Conservation (phyloP, 1,140 invertebrate species). For the Latrodectus geometricus region DNA sequence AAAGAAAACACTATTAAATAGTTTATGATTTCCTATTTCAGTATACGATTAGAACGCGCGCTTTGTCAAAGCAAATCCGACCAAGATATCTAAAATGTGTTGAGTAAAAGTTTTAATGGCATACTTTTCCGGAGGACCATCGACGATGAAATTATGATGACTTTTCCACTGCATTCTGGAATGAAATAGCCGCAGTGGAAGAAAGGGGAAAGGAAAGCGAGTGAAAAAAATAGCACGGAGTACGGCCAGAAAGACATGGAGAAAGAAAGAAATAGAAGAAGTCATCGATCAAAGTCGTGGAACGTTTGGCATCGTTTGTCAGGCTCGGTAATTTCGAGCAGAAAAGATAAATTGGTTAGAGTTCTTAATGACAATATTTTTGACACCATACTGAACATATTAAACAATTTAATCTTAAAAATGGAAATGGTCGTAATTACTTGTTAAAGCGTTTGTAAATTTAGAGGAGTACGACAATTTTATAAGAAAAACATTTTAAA, state of each 20-base stretch:
- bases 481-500: no score
- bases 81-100: not conserved
- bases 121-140: not conserved
- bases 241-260: not conserved
- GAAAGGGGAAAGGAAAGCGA: not conserved
- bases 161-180: slow-evolving; percentile 11
- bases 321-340: slow-evolving; percentile 23
- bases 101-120: slow-evolving; percentile 37
- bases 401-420: slow-evolving; percentile 35
- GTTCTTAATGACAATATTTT: slow-evolving; percentile 47
- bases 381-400: slow-evolving; percentile 15
- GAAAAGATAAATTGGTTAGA: slow-evolving; percentile 38
- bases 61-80: not conserved
- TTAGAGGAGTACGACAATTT: no score
- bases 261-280: slow-evolving; percentile 8
- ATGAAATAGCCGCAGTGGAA: not conserved
- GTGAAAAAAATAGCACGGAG: not conserved
- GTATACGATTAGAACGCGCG: not conserved
- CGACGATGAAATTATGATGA: slow-evolving; percentile 36
- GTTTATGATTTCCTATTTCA: not conserved
- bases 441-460: no score
- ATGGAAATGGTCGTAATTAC: not conserved
- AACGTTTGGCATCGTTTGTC: slow-evolving; percentile 42
- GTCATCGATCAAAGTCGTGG: slow-evolving; percentile 41
- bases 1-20: slow-evolving; percentile 3